These are phyloP conservation scores for Campoletis raptor DNA, from an alignment of 2,888 invertebrate species.

Conservation along the genomic window DNA sequence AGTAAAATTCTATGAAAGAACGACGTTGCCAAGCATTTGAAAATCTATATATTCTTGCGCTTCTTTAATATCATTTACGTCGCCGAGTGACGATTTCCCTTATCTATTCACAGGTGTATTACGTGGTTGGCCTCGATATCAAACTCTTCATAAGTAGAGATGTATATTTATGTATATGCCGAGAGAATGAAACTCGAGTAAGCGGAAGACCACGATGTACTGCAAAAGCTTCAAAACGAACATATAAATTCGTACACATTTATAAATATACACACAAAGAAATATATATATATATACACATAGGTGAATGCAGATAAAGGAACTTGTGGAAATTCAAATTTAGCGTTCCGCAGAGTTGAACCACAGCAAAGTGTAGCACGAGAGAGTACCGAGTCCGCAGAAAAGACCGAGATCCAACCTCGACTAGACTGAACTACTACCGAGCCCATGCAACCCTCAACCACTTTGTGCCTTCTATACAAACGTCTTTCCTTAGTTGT, in stretches of 20 bases:
- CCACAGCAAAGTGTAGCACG: slow-evolving; percentile 37
- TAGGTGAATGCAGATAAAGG: background rate
- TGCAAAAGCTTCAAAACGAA: slow-evolving; percentile 8
- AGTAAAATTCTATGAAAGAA: background rate
- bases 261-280: background rate
- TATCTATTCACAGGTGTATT: background rate
- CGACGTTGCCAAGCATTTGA: background rate
- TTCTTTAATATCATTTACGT: background rate
- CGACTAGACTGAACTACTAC: slow-evolving; percentile 21
- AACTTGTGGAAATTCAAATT: slow-evolving; percentile 63
- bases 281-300: background rate
- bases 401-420: slow-evolving; percentile 35
- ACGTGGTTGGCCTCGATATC: slow-evolving; percentile 2
- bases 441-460: slow-evolving; percentile 15
- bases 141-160: background rate
- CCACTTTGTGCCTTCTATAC: slow-evolving; percentile 30
- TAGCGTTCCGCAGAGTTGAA: slow-evolving; percentile 60
- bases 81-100: background rate
- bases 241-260: background rate
- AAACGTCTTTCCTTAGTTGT: slow-evolving; percentile 37
- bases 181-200: slow-evolving; percentile 51
- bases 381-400: slow-evolving; percentile 28
- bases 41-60: background rate
- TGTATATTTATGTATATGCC: background rate
- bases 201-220: slow-evolving; percentile 55